Conservation (phyloP, 2,797 vertebrate genomes). For the Phalanger gymnotis region DNA sequence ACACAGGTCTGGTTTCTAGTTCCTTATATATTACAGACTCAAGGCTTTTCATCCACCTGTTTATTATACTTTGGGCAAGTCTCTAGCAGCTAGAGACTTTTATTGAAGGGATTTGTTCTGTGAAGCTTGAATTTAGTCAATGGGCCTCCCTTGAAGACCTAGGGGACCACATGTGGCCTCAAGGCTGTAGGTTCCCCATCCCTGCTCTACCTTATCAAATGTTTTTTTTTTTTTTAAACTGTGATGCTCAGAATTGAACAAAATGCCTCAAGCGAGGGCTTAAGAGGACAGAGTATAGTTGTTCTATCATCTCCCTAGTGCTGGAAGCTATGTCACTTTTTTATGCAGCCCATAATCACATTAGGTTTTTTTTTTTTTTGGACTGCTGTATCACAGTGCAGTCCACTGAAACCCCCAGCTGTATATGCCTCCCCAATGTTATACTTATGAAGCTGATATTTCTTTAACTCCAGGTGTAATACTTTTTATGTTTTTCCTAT, state of each 20-base stretch:
- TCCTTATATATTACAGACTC: background rate
- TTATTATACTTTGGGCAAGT: background rate
- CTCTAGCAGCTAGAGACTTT: background rate
- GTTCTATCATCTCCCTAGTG: background rate
- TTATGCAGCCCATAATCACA: background rate
- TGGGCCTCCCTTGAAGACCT: too few species aligned
- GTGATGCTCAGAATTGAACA: background rate
- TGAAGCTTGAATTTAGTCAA: too few species aligned
- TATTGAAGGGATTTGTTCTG: too few species aligned
- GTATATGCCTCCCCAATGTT: background rate
- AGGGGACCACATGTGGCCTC: too few species aligned
- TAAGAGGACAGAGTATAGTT: background rate
- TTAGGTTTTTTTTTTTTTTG: too few species aligned
- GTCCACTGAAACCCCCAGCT: background rate
- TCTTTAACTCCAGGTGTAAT: background rate
- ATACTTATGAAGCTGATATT: background rate
- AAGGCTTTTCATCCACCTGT: background rate
- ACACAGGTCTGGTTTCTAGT: background rate
- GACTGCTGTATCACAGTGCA: background rate
- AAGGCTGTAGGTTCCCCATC: too few species aligned
- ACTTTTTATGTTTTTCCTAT: background rate
- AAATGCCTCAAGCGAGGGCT: background rate
- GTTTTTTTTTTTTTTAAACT: background rate
- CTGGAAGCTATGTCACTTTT: background rate
- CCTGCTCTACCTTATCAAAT: background rate